A percentile compares a stretch with the other conserved stretches of the same genome.
Conservation (phyloP, 2,888 invertebrate genomes). For the Ornithoptera priamus region DNA sequence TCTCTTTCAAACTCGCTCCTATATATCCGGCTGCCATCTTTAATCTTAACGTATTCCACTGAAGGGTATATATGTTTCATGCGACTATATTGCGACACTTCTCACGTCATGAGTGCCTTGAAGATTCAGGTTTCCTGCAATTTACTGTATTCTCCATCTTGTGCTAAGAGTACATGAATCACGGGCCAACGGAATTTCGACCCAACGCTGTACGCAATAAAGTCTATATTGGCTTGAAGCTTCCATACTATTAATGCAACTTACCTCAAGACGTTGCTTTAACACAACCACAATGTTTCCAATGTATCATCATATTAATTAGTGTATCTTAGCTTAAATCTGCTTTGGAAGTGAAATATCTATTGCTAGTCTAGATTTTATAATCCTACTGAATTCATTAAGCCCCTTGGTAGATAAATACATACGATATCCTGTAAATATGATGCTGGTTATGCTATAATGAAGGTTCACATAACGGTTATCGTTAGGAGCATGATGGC, state of each 20-base stretch:
- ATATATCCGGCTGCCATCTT: not conserved
- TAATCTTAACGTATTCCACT: conserved; percentile 9
- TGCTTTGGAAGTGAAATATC: no score
- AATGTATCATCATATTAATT: no score
- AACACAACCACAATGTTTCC: no score
- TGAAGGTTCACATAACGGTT: no score
- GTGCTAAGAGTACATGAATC: not conserved
- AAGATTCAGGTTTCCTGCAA: conserved; percentile 15
- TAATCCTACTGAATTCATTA: no score
- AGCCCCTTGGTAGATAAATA: no score
- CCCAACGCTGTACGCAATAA: not conserved
- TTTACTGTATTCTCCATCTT: conserved; percentile 11
- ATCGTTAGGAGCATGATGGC: no score
- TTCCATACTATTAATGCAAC: not conserved
- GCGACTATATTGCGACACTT: conserved; percentile 11
- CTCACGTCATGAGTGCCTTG: conserved; percentile 16
- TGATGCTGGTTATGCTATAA: no score
- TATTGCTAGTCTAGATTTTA: no score
- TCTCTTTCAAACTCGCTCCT: not conserved
- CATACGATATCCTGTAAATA: no score
- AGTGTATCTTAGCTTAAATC: no score
- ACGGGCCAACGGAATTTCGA: not conserved
- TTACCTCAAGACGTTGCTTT: not conserved
- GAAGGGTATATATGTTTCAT: not conserved
- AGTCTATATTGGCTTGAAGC: not conserved